phyloP scores from a whole-genome alignment of 2,888 invertebrate species.

The Tricholauxania praeusta region DNA sequence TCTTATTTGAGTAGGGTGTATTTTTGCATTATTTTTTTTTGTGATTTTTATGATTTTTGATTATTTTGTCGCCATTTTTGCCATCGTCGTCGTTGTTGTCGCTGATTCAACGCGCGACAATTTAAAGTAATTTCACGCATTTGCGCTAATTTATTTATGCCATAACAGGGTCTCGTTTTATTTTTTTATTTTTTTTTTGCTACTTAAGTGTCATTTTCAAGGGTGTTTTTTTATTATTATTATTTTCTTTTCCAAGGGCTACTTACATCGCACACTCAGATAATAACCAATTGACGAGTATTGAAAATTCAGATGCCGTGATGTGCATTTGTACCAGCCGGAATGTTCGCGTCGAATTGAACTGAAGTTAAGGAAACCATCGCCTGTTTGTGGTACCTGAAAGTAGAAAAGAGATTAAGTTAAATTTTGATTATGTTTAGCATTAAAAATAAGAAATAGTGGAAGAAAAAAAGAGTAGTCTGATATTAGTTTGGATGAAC shows the following conservation, averaged over 20 bases:
- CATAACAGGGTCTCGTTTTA: too few relatives aligned
- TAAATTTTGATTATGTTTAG: too few relatives aligned
- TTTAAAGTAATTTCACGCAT: slow-evolving; percentile 59
- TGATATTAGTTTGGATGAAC: not conserved
- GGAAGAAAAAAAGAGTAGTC: not conserved
- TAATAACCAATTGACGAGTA: slow-evolving; percentile 93
- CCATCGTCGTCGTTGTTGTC: slow-evolving; percentile 22
- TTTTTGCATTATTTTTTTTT: not conserved
- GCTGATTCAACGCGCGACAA: slow-evolving; percentile 16
- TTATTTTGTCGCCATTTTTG: slow-evolving; percentile 34
- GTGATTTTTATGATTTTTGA: slow-evolving; percentile 19
- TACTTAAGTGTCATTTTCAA: too few relatives aligned
- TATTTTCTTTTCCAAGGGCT: slow-evolving; percentile 37
- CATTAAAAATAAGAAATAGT: not conserved
- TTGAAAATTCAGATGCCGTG: slow-evolving; percentile 83
- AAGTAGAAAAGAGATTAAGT: slow-evolving; percentile 18
- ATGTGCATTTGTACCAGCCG: slow-evolving; percentile 94
- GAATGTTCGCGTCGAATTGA: slow-evolving; percentile 83
- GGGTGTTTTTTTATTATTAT: slow-evolving; percentile 4
- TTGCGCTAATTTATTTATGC: slow-evolving; percentile 49
- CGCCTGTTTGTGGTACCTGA: slow-evolving; percentile 77
- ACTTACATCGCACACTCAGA: slow-evolving; percentile 89
- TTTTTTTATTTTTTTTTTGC: too few relatives aligned
- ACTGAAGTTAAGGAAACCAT: slow-evolving; percentile 88
- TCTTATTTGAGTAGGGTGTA: too few relatives aligned